Evolutionary conservation across 2,113 vertebrate genomes (phyloP).

Genomic region (Siniperca chuatsi): DNA sequence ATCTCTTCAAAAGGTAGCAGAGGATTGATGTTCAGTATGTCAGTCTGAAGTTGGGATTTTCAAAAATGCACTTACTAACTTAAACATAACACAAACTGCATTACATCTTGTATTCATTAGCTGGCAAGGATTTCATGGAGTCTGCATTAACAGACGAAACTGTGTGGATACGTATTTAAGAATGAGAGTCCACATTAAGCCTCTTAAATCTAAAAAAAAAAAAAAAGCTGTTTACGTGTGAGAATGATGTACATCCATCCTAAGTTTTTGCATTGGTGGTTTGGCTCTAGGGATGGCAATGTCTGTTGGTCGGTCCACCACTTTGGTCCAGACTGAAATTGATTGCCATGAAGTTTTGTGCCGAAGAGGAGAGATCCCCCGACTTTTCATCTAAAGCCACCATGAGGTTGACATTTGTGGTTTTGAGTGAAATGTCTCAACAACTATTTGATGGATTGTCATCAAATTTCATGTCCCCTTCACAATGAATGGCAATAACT

Average conservation of each 20-base stretch:
- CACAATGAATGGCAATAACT: neutral
- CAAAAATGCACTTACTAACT: conserved; percentile 26
- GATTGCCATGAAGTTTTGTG: neutral
- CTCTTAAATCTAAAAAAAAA: neutral
- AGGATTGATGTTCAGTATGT: conserved; percentile 50
- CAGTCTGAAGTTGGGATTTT: conserved; percentile 52
- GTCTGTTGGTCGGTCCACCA: neutral
- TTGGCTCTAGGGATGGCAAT: neutral
- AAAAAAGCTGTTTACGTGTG: neutral
- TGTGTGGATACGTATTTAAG: neutral
- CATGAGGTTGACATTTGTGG: neutral
- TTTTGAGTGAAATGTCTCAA: neutral
- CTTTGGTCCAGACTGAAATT: neutral
- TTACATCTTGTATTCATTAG: conserved; percentile 41
- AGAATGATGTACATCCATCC: neutral
- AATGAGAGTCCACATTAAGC: neutral
- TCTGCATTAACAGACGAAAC: conserved; percentile 3
- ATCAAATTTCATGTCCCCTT: neutral
- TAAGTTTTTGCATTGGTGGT: no score
- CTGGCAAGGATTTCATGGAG: neutral
- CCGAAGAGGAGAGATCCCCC: neutral
- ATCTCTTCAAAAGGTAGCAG: conserved; percentile 53
- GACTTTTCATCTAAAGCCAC: neutral
- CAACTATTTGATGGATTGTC: no score
- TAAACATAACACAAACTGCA: conserved; percentile 42